Conservation (phyloP, 2,113 vertebrate genomes). For the Dermatemys mawii region DNA sequence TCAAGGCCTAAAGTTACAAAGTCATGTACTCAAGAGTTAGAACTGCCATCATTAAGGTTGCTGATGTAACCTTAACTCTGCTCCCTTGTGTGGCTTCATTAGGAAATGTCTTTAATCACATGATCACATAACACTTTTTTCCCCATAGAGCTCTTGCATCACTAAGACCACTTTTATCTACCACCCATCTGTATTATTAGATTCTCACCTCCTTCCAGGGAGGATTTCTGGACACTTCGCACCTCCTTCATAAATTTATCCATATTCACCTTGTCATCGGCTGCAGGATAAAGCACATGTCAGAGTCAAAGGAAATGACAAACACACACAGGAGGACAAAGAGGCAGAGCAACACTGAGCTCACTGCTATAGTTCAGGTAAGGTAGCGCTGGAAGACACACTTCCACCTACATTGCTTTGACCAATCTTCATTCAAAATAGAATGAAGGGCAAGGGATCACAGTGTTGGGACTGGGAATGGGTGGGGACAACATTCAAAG, state of each 20-base stretch:
- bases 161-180: background rate
- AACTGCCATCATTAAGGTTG: background rate
- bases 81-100: background rate
- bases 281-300: slow-evolving; percentile 33
- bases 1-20: too few relatives aligned
- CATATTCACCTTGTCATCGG: slow-evolving; percentile 27
- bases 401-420: background rate
- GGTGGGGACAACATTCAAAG: background rate
- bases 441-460: background rate
- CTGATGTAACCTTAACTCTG: background rate
- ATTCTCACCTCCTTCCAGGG: background rate
- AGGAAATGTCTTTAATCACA: background rate
- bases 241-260: background rate
- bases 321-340: too few relatives aligned
- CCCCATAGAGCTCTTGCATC: background rate
- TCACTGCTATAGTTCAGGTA: background rate
- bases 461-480: background rate
- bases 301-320: background rate
- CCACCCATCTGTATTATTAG: background rate
- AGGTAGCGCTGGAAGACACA: background rate
- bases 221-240: background rate
- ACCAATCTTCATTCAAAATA: background rate
- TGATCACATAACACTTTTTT: background rate
- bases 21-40: too few relatives aligned
- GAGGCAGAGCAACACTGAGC: background rate